phyloP scores from a whole-genome alignment of 1,140 invertebrate species.

The Eupristina koningsbergeri region DNA sequence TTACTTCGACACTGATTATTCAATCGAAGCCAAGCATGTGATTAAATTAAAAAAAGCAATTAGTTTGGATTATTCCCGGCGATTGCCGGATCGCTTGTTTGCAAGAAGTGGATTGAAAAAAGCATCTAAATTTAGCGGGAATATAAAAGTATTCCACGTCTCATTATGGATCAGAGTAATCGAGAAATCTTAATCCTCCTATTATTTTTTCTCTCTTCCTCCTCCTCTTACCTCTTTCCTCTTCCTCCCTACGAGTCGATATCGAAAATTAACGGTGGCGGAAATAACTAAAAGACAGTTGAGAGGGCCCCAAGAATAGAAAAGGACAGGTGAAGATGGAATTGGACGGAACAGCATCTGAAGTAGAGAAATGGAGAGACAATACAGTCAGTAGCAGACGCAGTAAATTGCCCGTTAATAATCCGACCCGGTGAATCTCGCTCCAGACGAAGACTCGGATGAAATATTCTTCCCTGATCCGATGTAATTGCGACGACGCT shows the following conservation, averaged over 20 bases:
- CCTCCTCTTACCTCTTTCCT: neutral
- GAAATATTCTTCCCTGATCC: slow-evolving; percentile 71
- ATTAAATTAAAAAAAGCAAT: slow-evolving; percentile 33
- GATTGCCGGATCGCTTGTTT: slow-evolving; percentile 32
- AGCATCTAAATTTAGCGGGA: slow-evolving; percentile 26
- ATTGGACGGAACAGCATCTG: slow-evolving; percentile 49
- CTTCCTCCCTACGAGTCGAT: slow-evolving; percentile 6
- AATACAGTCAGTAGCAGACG: slow-evolving; percentile 72
- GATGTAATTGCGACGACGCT: slow-evolving; percentile 67
- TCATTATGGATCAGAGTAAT: slow-evolving; percentile 44
- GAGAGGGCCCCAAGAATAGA: slow-evolving; percentile 40
- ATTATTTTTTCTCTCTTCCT: slow-evolving; percentile 33
- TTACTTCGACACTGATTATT: neutral
- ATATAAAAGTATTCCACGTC: slow-evolving; percentile 9
- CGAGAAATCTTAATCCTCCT: slow-evolving; percentile 43
- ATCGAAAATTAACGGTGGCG: slow-evolving; percentile 40
- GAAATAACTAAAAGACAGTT: slow-evolving; percentile 50
- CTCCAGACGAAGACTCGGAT: slow-evolving; percentile 55
- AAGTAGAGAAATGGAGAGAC: slow-evolving; percentile 65
- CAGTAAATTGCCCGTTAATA: slow-evolving; percentile 73
- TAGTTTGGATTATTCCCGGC: slow-evolving; percentile 47
- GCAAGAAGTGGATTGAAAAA: neutral
- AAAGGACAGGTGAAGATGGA: slow-evolving; percentile 21
- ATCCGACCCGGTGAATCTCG: slow-evolving; percentile 63
- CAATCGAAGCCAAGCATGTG: neutral